These are phyloP conservation scores for Neofelis nebulosa DNA, from an alignment of 2,113 vertebrate genomes.

Conservation along the genomic window DNA sequence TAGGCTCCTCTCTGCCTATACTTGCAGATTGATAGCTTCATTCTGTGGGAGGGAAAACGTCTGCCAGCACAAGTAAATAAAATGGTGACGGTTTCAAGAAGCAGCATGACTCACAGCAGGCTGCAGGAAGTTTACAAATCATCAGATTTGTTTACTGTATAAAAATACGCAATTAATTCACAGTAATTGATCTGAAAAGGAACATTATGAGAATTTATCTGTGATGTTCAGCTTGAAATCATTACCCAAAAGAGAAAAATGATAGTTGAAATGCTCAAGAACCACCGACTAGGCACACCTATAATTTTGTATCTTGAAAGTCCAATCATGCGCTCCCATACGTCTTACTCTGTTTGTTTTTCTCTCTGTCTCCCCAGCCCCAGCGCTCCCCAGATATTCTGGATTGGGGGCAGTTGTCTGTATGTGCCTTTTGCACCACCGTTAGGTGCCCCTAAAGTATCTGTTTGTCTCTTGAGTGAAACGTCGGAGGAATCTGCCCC, in stretches of 20 bases:
- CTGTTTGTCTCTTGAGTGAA: neutral
- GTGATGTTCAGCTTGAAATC: neutral
- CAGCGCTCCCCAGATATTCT: fast-evolving
- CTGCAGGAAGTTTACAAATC: neutral
- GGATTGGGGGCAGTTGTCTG: no score
- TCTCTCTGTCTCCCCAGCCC: no score
- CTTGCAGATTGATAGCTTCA: neutral
- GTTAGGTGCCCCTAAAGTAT: neutral
- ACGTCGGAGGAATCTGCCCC: neutral
- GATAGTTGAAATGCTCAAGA: neutral
- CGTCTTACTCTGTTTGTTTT: neutral
- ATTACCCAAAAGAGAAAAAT: neutral
- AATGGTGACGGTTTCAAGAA: neutral
- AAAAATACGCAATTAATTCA: constrained; percentile 7
- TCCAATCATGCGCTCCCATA: neutral
- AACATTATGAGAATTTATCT: constrained; percentile 19
- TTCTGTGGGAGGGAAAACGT: neutral
- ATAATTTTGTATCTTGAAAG: neutral
- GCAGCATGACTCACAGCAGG: neutral
- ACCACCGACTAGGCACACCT: neutral
- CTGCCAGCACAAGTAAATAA: neutral
- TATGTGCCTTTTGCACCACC: neutral
- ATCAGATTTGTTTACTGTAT: constrained; percentile 46
- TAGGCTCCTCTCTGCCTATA: neutral
- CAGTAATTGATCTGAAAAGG: constrained; percentile 40